A percentile compares a stretch with the other conserved stretches of the same genome.
These are phyloP conservation scores for silkworm (Bombyx mori) DNA, from an alignment of 1,140 invertebrate genomes.

Conservation along the genomic window DNA sequence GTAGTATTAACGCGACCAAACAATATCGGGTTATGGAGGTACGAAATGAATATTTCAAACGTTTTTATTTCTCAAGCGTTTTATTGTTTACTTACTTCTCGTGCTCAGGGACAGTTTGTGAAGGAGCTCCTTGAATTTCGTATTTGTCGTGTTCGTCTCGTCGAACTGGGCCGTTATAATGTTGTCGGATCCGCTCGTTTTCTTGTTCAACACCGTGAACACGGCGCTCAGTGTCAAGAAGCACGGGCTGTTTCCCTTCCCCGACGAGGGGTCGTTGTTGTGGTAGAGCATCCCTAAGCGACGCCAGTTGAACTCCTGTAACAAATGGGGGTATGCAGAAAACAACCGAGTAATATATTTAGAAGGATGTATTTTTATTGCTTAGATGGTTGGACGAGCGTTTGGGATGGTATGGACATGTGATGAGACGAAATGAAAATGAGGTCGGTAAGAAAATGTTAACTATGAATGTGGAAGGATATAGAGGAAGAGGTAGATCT, in stretches of 20 bases:
- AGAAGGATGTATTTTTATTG: too few species aligned
- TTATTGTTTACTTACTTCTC: conserved; percentile 80
- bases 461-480: too few species aligned
- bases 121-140: conserved; percentile 76
- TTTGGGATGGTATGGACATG: too few species aligned
- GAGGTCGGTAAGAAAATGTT: too few species aligned
- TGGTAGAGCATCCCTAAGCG: conserved; percentile 80
- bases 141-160: conserved; percentile 45
- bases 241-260: conserved; percentile 78
- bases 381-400: too few species aligned
- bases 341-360: neutral
- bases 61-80: neutral
- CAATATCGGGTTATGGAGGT: too few species aligned
- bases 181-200: conserved; percentile 45
- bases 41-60: too few species aligned
- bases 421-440: too few species aligned
- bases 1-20: too few species aligned
- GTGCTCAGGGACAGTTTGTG: conserved; percentile 76
- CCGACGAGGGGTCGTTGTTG: conserved; percentile 73
- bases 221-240: conserved; percentile 81
- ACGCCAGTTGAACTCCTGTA: conserved; percentile 81
- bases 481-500: too few species aligned
- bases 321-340: conserved; percentile 28
- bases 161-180: conserved; percentile 58
- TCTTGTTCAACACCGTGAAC: conserved; percentile 76